phyloP scores from a whole-genome alignment of 2,113 vertebrate genomes.

The Plotosus lineatus region DNA sequence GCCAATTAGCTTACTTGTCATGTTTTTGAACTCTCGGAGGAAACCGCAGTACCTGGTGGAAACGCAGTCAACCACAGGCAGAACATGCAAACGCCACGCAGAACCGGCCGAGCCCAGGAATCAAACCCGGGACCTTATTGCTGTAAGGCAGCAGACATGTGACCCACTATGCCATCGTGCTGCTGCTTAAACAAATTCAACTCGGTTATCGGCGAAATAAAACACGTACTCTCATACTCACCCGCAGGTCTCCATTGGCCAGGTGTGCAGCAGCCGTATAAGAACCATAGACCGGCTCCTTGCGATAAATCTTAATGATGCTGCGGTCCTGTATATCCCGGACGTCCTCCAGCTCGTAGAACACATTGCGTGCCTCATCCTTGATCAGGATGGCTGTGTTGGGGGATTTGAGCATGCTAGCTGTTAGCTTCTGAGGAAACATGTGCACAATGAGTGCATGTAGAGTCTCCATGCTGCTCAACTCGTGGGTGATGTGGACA shows the following conservation, averaged over 20 bases:
- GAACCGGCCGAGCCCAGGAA: too few species aligned
- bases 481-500: conserved; percentile 97
- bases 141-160: too few species aligned
- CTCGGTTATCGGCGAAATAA: background rate
- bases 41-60: too few species aligned
- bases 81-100: too few species aligned
- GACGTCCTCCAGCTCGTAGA: conserved; percentile 97
- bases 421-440: conserved; percentile 98
- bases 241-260: conserved; percentile 95
- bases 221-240: conserved; percentile 63
- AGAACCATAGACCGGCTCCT: conserved; percentile 93
- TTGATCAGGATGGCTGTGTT: conserved; percentile 99
- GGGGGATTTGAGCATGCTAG: conserved; percentile 96
- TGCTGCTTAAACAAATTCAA: too few species aligned
- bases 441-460: conserved; percentile 98
- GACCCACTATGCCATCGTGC: too few species aligned
- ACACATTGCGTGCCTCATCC: conserved; percentile 94
- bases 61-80: too few species aligned
- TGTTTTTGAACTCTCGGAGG: too few species aligned
- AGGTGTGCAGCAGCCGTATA: conserved; percentile 89
- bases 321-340: conserved; percentile 97
- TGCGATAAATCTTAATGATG: conserved; percentile 97
- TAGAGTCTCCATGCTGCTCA: conserved; percentile 97
- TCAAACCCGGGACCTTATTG: too few species aligned
- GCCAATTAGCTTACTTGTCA: too few species aligned